A percentile compares a stretch with the other conserved stretches of the same genome.
Conservation (phyloP, 2,113 vertebrate species). For the Microcebus griseorufus region DNA sequence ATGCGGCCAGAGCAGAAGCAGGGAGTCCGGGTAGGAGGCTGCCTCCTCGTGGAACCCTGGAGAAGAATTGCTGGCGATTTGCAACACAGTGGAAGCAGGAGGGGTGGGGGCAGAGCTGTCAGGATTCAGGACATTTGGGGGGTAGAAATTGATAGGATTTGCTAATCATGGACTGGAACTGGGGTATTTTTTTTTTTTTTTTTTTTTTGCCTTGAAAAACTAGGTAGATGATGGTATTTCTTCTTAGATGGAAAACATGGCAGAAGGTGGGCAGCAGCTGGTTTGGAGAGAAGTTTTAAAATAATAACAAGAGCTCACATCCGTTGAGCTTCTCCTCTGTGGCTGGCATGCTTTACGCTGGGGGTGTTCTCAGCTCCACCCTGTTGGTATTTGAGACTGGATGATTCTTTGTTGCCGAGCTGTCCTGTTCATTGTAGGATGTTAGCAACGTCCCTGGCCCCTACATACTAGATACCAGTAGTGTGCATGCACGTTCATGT, state of each 20-base stretch:
- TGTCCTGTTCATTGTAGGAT: too few relatives aligned
- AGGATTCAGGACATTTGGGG: neutral
- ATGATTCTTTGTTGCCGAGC: neutral
- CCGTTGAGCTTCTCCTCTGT: neutral
- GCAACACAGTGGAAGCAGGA: too few relatives aligned
- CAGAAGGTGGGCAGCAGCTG: neutral
- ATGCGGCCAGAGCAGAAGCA: neutral
- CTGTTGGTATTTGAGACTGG: neutral
- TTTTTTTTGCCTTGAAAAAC: neutral
- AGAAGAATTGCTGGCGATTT: fast-evolving
- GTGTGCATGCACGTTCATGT: neutral
- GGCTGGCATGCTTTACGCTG: neutral
- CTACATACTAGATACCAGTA: too few relatives aligned
- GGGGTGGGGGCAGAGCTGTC: fast-evolving
- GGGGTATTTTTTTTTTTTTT: neutral
- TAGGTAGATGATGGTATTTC: neutral
- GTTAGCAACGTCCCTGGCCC: neutral
- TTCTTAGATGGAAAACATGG: neutral
- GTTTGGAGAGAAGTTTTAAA: neutral
- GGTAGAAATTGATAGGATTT: neutral
- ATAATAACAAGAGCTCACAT: fast-evolving
- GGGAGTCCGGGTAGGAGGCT: neutral
- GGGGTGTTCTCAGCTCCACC: neutral
- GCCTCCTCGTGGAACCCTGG: fast-evolving
- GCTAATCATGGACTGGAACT: neutral